These are phyloP conservation scores for Toxotes chatareus DNA, from an alignment of 2,113 vertebrate species.

Conservation along the genomic window DNA sequence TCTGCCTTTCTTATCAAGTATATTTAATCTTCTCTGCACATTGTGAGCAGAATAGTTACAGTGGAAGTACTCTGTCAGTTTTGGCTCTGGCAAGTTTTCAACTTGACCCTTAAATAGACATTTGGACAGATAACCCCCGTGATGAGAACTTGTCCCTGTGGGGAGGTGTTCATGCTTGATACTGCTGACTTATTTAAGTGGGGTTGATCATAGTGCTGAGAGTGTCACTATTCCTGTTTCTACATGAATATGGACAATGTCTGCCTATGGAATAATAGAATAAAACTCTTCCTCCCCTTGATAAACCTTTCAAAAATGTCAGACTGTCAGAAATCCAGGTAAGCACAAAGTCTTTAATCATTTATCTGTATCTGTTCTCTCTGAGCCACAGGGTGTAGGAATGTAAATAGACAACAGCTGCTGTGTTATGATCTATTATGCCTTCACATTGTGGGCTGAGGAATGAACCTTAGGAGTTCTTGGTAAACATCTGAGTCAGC, in stretches of 20 bases:
- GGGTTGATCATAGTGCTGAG: not conserved
- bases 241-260: not conserved
- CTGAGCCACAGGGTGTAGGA: not conserved
- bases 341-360: not conserved
- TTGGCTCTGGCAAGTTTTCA: not conserved
- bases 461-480: not conserved
- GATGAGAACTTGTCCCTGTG: not conserved
- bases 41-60: slow-evolving; percentile 22
- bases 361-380: not conserved
- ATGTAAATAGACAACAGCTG: not conserved
- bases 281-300: not conserved
- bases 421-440: slow-evolving; percentile 3
- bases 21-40: slow-evolving; percentile 25
- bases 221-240: not conserved
- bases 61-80: not conserved
- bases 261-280: not conserved
- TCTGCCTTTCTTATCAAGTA: not conserved
- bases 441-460: not conserved
- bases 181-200: not conserved
- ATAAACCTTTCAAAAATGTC: no score
- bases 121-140: not conserved
- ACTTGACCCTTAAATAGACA: not conserved
- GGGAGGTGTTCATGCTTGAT: not conserved
- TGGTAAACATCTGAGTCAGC: slow-evolving; percentile 27
- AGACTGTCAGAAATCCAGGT: no score